Base-by-base conservation (phyloP, 2,113 vertebrate species). In the Lepisosteus oculatus region DNA sequence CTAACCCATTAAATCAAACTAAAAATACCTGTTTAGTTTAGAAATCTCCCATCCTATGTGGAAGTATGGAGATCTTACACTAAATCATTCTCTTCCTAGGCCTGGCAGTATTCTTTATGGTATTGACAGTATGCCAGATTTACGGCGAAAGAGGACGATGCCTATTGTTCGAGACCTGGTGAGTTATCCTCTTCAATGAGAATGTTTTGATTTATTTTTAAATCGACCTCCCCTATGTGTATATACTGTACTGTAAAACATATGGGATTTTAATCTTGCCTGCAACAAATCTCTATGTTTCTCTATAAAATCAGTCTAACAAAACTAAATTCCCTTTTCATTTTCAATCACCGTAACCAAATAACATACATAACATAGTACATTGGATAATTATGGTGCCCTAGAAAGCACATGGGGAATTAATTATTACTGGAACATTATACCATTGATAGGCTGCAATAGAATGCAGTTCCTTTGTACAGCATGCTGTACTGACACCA, bases 61-160 rank as follows among this genome's bases (percentile, higher is more conserved):
- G 84, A 77, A 83, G 91, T 92, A 89, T 92, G 87, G 91, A 90
- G 86, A 88, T 91, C 90, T 91, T 93, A 85, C 84, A 84, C 84
- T 80, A 78, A 89, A 89, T 81, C 86, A 87, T 78, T 85, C 76
- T 86, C 77, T 78, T 72, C 76, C 55, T 81, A 99, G 96, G 78
- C 84, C 90, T 83, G 94, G 93, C 68, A 89, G 91, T 77, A 96
- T 95, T 68, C 93, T 99, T 75, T 99, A 98, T 54, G 97, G 97
- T 77, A 99, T 99, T 81, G 97, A 99, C 85, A 99, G 97, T 80
- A 99, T 99, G 97, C 97, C 97, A 78, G 97, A 99, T 90, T 93
- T 99, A 81, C 92, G 97, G 8, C 95, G 95, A 69, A 97, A 97
- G 82, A 98, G 98, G 85, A 96, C 95, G 47, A 82, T 99, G 79